Base-by-base conservation (phyloP, 2,888 invertebrate genomes). In the Tetragonisca angustula region DNA sequence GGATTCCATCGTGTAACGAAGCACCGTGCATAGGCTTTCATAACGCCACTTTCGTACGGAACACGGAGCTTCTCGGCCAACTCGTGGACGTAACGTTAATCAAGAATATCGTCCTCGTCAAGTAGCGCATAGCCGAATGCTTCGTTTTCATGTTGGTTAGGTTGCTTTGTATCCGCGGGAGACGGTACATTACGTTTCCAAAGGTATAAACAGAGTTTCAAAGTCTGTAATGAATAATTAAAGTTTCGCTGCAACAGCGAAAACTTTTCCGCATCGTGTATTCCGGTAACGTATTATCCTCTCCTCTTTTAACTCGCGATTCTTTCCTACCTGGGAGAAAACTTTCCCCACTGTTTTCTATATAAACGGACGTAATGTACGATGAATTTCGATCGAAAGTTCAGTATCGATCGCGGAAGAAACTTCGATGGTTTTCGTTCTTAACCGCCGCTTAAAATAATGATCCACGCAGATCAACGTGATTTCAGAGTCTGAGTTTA, bases 31-130 rank as follows among this genome's bases (percentile, higher is more conserved):
- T 43, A 36, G n/a, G 54, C 72, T 54, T 72, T 79, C 75, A 59
- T 79, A 75, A 67, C 78, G 75, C 65, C 36, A 74, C 77, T 84
- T 83, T 74, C 24, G 52, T 49, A 71, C 50, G 50, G 24, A 43
- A 27, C 64, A 70, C 69, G 52, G 50, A 50, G 36, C 27, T n/a
- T 21, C 17, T 65, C 43, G 61, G 19, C 17, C 32, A 74, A 69
- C 21, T 50, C 32, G 27, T n/a, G 36, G 24, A 64, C 43, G 24
- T 65, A 49, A 43, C 17, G 24, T 19, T 11, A 24, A 79, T 74
- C 56, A 27, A 70, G 52, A 32, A 75, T 43, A 67, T 54, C 43
- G 43, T 9, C 17, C 56, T 77, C 21, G 17, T 54, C n/a, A 15
- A 49, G n/a, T 56, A 43, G 43, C 43, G 43, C 17, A 19, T 54